Percentiles rank a stretch among this genome's conserved stretches.
These are phyloP conservation scores for Centropus unirufus DNA, from an alignment of 2,113 vertebrate genomes.

Conservation along the genomic window DNA sequence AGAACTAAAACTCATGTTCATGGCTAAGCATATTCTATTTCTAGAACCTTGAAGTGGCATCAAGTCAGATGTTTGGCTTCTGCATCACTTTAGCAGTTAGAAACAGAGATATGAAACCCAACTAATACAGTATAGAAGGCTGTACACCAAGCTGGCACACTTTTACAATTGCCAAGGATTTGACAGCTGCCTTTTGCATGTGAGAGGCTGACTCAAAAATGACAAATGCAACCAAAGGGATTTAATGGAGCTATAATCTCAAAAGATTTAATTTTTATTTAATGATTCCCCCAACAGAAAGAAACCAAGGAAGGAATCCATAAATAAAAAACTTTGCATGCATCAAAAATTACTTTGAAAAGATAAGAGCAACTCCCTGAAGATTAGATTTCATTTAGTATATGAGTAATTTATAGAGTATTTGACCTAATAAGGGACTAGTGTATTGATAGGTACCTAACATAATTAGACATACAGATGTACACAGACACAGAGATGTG, in stretches of 20 bases:
- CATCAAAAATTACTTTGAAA: background rate
- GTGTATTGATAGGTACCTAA: background rate
- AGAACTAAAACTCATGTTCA: background rate
- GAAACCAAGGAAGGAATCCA: background rate
- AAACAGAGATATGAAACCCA: background rate
- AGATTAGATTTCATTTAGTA: background rate
- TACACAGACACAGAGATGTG: background rate
- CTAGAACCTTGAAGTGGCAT: background rate
- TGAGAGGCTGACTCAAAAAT: background rate
- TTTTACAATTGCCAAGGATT: background rate
- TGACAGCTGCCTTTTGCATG: background rate
- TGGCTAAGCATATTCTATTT: background rate
- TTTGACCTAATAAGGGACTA: background rate
- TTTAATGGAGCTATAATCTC: background rate
- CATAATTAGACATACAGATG: background rate
- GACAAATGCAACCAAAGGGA: background rate
- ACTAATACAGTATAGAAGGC: background rate
- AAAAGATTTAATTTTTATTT: background rate
- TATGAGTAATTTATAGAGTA: background rate
- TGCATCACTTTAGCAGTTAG: background rate
- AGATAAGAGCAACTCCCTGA: background rate
- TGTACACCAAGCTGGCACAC: background rate
- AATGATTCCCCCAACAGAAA: background rate
- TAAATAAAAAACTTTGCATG: background rate
- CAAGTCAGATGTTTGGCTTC: background rate